Percentiles rank a stretch among this genome's conserved stretches.
Evolutionary conservation across 2,797 vertebrate genomes (phyloP).

Genomic region (Myotis pilosus): DNA sequence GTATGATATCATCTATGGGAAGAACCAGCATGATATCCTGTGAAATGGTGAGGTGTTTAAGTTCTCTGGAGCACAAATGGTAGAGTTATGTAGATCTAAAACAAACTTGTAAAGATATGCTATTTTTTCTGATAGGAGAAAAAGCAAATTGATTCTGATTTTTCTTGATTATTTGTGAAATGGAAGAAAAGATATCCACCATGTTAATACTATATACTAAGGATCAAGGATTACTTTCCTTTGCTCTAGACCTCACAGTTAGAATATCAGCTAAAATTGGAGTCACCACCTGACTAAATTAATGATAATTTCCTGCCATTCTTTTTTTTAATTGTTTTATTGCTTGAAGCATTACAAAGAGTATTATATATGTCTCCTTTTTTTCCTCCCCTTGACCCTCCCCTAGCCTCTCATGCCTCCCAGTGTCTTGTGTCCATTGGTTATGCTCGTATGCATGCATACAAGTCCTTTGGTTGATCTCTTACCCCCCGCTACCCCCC

Average conservation of each 20-base stretch:
- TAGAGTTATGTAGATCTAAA: not conserved
- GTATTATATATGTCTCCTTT: no score
- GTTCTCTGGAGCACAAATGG: not conserved
- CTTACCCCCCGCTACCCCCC: no score
- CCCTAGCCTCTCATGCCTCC: no score
- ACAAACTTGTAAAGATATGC: not conserved
- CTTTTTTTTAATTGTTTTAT: not conserved
- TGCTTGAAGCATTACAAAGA: no score
- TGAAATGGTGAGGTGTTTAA: not conserved
- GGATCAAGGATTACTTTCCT: not conserved
- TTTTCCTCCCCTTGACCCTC: no score
- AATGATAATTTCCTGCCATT: not conserved
- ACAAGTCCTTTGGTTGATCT: no score
- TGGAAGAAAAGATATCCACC: not conserved
- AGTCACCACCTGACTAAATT: not conserved
- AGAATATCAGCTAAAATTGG: not conserved
- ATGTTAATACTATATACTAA: not conserved
- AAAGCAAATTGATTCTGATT: not conserved
- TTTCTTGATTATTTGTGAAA: not conserved
- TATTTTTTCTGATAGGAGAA: not conserved
- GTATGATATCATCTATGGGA: not conserved
- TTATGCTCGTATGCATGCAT: no score
- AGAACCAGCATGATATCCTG: not conserved
- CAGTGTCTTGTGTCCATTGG: no score
- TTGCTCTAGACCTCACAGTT: not conserved